phyloP scores from a whole-genome alignment of 2,888 invertebrate species.

The Chelonus formosanus region DNA sequence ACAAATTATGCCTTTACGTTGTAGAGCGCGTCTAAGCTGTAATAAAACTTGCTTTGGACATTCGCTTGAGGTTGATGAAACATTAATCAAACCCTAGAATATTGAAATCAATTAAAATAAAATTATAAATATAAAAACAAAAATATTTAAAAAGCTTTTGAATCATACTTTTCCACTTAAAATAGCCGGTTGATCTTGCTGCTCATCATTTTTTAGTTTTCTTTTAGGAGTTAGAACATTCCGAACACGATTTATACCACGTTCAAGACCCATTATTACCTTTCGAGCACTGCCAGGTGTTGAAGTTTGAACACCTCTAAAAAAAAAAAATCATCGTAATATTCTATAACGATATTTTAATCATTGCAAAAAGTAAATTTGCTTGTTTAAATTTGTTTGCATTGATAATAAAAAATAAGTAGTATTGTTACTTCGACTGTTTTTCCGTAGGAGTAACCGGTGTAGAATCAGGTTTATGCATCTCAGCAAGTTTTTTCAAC shows the following conservation, averaged over 20 bases:
- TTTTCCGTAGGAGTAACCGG: conserved; percentile 43
- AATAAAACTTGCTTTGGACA: conserved; percentile 73
- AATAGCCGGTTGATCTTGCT: conserved; percentile 61
- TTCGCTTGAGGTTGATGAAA: conserved; percentile 74
- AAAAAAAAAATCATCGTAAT: neutral
- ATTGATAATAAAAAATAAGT: neutral
- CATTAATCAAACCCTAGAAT: conserved; percentile 73
- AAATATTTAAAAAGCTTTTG: neutral
- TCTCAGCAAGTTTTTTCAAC: conserved; percentile 48
- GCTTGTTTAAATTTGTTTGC: neutral
- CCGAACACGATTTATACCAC: conserved; percentile 73
- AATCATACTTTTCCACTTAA: conserved; percentile 66
- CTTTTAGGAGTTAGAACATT: conserved; percentile 75
- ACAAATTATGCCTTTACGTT: conserved; percentile 72
- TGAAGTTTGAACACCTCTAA: conserved; percentile 2
- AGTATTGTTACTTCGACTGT: conserved; percentile 21
- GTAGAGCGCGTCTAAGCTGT: conserved; percentile 71
- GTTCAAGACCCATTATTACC: conserved; percentile 75
- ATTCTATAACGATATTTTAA: neutral
- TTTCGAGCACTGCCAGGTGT: conserved; percentile 69
- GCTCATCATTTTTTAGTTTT: conserved; percentile 54
- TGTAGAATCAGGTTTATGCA: conserved; percentile 45
- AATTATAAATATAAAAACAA: neutral
- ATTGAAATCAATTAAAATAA: neutral
- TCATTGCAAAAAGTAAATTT: neutral